These are phyloP conservation scores for Cyclophora albipunctata DNA, from an alignment of 2,888 invertebrate genomes.

Conservation along the genomic window DNA sequence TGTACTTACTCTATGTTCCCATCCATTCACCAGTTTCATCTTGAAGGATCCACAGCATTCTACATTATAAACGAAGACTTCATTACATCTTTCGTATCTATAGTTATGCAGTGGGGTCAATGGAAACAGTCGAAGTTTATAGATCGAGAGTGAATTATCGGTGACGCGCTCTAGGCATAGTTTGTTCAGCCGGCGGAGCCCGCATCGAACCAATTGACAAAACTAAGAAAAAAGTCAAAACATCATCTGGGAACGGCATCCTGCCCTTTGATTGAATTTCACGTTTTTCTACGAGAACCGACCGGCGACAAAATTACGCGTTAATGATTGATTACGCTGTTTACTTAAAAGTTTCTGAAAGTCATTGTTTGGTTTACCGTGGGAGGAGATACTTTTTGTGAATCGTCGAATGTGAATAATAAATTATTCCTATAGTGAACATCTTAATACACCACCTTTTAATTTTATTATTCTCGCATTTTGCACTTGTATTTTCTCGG, in stretches of 20 bases:
- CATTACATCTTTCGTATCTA: too few species aligned
- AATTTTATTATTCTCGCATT: too few species aligned
- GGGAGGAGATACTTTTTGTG: constrained; percentile 18
- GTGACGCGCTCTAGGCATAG: constrained; percentile 60
- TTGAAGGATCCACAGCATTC: too few species aligned
- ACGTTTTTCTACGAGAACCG: constrained; percentile 39
- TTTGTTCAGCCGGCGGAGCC: constrained; percentile 51
- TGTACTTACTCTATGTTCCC: too few species aligned
- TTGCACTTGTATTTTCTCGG: too few species aligned
- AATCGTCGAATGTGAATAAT: background rate
- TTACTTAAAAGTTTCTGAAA: constrained; percentile 55
- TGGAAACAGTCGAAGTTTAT: constrained; percentile 46
- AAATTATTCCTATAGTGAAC: background rate
- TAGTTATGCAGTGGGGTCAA: constrained; percentile 8
- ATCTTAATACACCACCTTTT: background rate
- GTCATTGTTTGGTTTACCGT: constrained; percentile 48
- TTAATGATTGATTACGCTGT: constrained; percentile 66
- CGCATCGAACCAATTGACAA: constrained; percentile 27
- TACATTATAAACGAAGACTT: too few species aligned
- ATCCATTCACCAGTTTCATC: too few species aligned
- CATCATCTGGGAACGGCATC: constrained; percentile 52
- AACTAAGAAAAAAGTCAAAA: constrained; percentile 41
- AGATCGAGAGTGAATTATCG: constrained; percentile 67
- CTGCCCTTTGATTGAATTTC: constrained; percentile 55
- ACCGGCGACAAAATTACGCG: constrained; percentile 46